These are phyloP conservation scores for Hymenopus coronatus DNA, from an alignment of 2,888 invertebrate genomes.

Conservation along the genomic window DNA sequence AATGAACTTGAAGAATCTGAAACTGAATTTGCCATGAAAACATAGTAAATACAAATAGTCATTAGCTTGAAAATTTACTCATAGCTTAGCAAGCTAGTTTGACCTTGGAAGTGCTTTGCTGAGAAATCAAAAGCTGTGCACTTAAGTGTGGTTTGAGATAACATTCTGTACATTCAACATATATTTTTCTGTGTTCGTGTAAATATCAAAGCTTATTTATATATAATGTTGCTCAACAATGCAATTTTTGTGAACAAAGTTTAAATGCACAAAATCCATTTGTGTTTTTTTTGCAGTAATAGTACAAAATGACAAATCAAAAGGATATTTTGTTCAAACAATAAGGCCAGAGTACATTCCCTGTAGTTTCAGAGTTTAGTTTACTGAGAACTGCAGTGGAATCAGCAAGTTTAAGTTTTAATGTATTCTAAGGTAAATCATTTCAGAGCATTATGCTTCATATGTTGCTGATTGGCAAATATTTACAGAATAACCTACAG, in stretches of 20 bases:
- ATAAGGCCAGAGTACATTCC: background rate
- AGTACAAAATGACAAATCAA: background rate
- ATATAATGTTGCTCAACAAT: background rate
- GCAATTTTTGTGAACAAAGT: background rate
- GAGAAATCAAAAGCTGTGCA: background rate
- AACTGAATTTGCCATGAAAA: background rate
- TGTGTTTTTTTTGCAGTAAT: background rate
- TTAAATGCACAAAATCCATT: background rate
- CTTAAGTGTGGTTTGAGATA: background rate
- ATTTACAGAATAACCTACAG: too few species aligned
- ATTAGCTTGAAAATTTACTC: background rate
- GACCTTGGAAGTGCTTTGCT: background rate
- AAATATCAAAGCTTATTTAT: background rate
- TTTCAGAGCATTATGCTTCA: too few species aligned
- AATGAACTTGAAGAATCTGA: slow-evolving; percentile 64
- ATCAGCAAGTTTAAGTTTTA: background rate
- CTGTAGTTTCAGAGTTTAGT: background rate
- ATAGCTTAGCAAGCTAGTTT: background rate
- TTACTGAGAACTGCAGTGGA: background rate
- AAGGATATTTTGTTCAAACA: background rate
- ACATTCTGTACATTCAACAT: background rate
- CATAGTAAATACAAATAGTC: background rate
- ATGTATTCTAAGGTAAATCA: too few species aligned
- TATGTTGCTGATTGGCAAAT: too few species aligned
- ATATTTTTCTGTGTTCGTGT: background rate